Base-by-base conservation (phyloP, 2,888 invertebrate species). In the Ceraclea dissimilis region DNA sequence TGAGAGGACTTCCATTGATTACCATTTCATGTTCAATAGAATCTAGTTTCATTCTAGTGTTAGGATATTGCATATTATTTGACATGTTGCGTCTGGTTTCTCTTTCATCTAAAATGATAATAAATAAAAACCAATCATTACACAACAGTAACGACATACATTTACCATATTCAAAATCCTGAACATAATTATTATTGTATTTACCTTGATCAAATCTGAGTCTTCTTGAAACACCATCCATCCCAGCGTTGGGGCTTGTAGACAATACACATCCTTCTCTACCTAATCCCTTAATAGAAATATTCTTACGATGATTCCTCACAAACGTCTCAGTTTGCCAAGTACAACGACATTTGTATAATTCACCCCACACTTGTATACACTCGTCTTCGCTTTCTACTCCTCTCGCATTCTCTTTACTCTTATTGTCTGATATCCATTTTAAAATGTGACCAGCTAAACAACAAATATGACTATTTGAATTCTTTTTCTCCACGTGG, bases 271-370 rank as follows among this genome's bases (percentile, higher is more conserved):
- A 48, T 10, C 50, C 46, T 2, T 56, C 55, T 20, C 54, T 49
- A 11, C 22, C 46, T 19, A 59, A 58, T 64, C 80, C 75, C 60
- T 80, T 78, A 49, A 79, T 74, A 60, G 77, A 79, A 0, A 76
- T 74, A 56, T 74, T 77, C 65, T 75, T 78, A 64, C 77, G 75
- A 47, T 72, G 74, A 43, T 74, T 80, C 63, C 79, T 71, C 65
- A 78, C 68, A 64, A 78, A 72, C 63, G 72, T 63, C 63, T 79
- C 72, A 56, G 79, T 67, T 66, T 79, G 81, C 80, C 83, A 85
- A 6, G 79, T 75, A 66, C 87, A 87, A n/a, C 73, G 65, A 63
- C 87, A 88, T 31, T 78, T 76, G 0, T 72, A 69, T 18, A 82
- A 73, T 49, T 67, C 71, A 19, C 73, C 70, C 87, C 86, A 87